Evolutionary conservation across 1,140 invertebrate species (phyloP).

Genomic region (Drosophila baimaii): DNA sequence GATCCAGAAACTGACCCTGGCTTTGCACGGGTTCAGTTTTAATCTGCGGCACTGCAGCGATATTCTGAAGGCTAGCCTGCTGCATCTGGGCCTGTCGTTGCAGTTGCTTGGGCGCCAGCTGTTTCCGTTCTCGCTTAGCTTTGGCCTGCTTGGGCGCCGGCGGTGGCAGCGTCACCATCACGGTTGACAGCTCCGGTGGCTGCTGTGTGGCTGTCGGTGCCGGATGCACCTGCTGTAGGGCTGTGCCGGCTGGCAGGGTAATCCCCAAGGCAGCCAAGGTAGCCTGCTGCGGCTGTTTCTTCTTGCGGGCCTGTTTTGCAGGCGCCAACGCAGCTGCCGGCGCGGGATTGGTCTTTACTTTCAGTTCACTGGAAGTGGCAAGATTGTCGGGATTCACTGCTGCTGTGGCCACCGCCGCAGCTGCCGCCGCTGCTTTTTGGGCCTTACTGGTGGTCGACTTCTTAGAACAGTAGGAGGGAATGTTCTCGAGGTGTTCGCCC

Average conservation of each 20-base stretch:
- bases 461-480: slow-evolving; percentile 83
- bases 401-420: slow-evolving; percentile 45
- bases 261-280: slow-evolving; percentile 69
- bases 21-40: slow-evolving; percentile 70
- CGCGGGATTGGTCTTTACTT: slow-evolving; percentile 17
- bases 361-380: slow-evolving; percentile 19
- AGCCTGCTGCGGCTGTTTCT: slow-evolving; percentile 72
- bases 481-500: slow-evolving; percentile 84
- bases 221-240: slow-evolving; percentile 63
- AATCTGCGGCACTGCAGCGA: slow-evolving; percentile 51
- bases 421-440: slow-evolving; percentile 65
- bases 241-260: slow-evolving; percentile 67
- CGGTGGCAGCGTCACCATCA: slow-evolving; percentile 30
- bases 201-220: slow-evolving; percentile 10
- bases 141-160: slow-evolving; percentile 62
- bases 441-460: slow-evolving; percentile 76
- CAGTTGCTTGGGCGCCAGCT: slow-evolving; percentile 72
- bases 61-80: neutral
- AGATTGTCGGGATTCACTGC: slow-evolving; percentile 20
- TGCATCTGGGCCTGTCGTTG: slow-evolving; percentile 52
- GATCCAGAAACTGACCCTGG: slow-evolving; percentile 61
- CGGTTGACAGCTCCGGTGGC: slow-evolving; percentile 29
- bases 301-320: slow-evolving; percentile 65
- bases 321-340: slow-evolving; percentile 28
- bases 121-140: slow-evolving; percentile 75